Evolutionary conservation across 1,140 invertebrate genomes (phyloP).

Genomic region (Pseudomyrmex sp.): DNA sequence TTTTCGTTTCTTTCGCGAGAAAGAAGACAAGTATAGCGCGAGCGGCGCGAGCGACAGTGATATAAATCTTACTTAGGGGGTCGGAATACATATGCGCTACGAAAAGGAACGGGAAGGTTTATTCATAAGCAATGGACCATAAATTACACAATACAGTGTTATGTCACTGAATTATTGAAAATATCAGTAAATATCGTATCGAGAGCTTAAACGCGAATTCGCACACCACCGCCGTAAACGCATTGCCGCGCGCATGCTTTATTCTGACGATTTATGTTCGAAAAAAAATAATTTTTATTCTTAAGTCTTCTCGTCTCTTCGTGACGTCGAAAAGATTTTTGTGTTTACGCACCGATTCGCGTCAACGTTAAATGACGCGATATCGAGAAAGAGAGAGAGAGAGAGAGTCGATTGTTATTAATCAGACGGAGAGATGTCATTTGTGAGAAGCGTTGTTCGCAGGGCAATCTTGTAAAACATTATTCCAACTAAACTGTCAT

Average conservation of each 20-base stretch:
- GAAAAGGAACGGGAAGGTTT: conserved; percentile 70
- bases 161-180: conserved; percentile 76
- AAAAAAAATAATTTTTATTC: no score
- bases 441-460: conserved; percentile 78
- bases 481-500: conserved; percentile 86
- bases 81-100: conserved; percentile 66
- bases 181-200: conserved; percentile 76
- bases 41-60: conserved; percentile 34
- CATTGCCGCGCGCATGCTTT: not conserved
- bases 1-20: not conserved
- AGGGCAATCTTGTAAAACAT: conserved; percentile 84
- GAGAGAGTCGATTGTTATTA: conserved; percentile 75
- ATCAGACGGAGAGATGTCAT: conserved; percentile 81
- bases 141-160: conserved; percentile 75
- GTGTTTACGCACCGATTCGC: no score
- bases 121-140: conserved; percentile 80
- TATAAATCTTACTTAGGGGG: conserved; percentile 79
- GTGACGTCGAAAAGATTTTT: no score
- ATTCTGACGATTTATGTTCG: not conserved
- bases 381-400: conserved; percentile 55
- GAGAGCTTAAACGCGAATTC: conserved; percentile 20
- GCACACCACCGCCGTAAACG: not conserved
- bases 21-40: conserved; percentile 6
- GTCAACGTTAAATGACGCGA: not conserved
- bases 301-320: no score